Evolutionary conservation across 2,113 vertebrate genomes (phyloP).

Genomic region (Elachura formosa): DNA sequence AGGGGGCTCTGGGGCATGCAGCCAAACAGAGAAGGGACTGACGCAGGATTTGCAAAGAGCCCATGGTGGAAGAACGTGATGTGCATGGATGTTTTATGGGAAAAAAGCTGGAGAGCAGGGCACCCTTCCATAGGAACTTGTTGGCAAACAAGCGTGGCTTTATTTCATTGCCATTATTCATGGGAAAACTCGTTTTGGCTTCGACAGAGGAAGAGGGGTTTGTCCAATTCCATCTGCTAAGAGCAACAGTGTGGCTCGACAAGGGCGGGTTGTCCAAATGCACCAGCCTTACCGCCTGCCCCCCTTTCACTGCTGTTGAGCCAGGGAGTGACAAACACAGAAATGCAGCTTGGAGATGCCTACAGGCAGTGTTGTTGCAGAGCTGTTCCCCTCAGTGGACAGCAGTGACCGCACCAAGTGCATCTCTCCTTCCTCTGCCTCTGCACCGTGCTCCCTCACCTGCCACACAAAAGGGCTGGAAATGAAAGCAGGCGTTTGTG

Average conservation of each 20-base stretch:
- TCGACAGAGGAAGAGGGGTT: neutral
- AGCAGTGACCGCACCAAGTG: rapidly evolving
- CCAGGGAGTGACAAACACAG: neutral
- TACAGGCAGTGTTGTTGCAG: neutral
- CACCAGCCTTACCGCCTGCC: neutral
- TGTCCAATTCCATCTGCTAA: neutral
- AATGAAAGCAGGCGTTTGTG: neutral
- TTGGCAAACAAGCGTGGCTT: neutral
- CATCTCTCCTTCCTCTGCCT: neutral
- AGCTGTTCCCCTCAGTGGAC: neutral
- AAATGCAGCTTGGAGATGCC: too few species aligned
- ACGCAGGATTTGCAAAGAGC: neutral
- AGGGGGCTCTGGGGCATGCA: neutral
- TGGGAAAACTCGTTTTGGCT: neutral
- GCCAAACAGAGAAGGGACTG: neutral
- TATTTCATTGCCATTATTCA: neutral
- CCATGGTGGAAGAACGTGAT: neutral
- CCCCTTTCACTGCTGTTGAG: neutral
- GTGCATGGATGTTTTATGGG: neutral
- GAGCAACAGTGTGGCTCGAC: neutral
- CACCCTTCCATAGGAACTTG: rapidly evolving
- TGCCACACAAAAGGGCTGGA: neutral
- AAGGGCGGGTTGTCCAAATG: too few species aligned
- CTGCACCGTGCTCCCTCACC: rapidly evolving
- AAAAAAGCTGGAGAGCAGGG: neutral